These are phyloP conservation scores for Pammene fasciana DNA, from an alignment of 2,888 invertebrate species.

Conservation along the genomic window DNA sequence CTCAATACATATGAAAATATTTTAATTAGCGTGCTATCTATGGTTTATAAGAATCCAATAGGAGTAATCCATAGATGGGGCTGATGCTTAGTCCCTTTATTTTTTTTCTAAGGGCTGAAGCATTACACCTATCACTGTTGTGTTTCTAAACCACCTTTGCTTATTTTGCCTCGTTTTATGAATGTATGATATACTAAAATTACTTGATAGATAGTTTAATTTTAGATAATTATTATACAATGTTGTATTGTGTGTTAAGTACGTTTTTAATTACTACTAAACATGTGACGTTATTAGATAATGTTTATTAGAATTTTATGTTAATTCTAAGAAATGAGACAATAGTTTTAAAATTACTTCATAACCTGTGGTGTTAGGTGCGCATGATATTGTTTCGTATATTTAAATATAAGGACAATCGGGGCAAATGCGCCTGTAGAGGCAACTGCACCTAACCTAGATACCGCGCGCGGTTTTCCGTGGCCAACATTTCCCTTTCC, in stretches of 20 bases:
- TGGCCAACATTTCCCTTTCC: no score
- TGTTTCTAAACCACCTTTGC: background rate
- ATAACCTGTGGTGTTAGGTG: conserved; percentile 48
- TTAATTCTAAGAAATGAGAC: conserved; percentile 51
- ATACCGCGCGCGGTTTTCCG: no score
- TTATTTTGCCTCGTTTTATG: conserved; percentile 7
- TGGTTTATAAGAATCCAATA: no score
- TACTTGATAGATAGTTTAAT: conserved; percentile 42
- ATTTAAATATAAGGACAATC: background rate
- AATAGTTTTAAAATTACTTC: conserved; percentile 57
- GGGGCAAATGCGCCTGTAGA: no score
- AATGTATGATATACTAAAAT: conserved; percentile 26
- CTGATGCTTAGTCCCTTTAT: background rate
- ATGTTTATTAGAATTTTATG: conserved; percentile 42
- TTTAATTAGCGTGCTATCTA: background rate
- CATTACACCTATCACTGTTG: background rate
- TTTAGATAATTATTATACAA: conserved; percentile 51
- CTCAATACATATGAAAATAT: background rate
- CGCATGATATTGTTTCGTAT: conserved; percentile 42
- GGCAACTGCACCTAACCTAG: no score
- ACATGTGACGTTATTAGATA: conserved; percentile 21
- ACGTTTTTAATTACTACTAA: conserved; percentile 49
- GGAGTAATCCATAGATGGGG: no score
- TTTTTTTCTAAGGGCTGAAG: conserved; percentile 1
- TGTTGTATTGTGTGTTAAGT: conserved; percentile 52